Base-by-base conservation (phyloP, 2,888 invertebrate genomes). In the Cantharis rufa region DNA sequence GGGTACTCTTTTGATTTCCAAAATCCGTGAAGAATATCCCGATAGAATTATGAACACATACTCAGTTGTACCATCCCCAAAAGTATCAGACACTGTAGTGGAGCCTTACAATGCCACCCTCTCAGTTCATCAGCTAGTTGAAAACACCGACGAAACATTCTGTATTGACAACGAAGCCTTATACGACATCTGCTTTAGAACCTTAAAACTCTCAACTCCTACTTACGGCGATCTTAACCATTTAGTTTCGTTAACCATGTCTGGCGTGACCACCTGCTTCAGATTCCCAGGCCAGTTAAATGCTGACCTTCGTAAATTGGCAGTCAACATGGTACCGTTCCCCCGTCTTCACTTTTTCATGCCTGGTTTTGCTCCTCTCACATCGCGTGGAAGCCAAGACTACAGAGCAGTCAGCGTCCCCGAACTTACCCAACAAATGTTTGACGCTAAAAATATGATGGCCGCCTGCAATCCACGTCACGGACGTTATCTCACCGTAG, bases 1-100 rank as follows among this genome's bases (percentile, higher is more conserved):
- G 94, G 98, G 98, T 83, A 98, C 98, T 78, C 91, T 98, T 78
- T 92, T 98, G 82, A 98, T 98, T 87, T 96, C 96, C 82, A 98
- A 98, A 90, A 98, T 98, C 89, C 93, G 98, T 84, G 98, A 98
- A 90, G 98, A 98, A 90, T 98, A 98, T 88, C 98, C 98, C 83
- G 98, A 98, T 91, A 94, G 98, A 91, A 98, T 98, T 85, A 98
- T 98, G 98, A 96, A 96, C 92, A 98, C 97, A 87, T 98, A 96
- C 90, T 97, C 96, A 79, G 97, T 98, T 80, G 94, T 95, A 88
- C 94, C 95, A 85, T 94, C 94, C 81, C 95, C 95, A 70, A 97
- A 92, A 91, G 94, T 94, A 83, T 96, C 96, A 80, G 96, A 97
- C 88, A 96, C 96, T 82, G 96, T 96, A 83, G 96, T 97, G 74